Evolutionary conservation across 2,113 vertebrate species (phyloP).

Genomic region (chimpanzee (Pan troglodytes)): NHGRI_mPanTro3-v2.1_pri NC_072414.2:32502501-32503000

Average conservation of each 20-base stretch:
- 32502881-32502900: not conserved
- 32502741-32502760: not conserved
- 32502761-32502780: not conserved
- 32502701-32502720: not conserved
- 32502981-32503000: too few species aligned
- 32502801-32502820: not conserved
- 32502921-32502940: constrained; percentile 77
- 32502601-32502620: too few species aligned
- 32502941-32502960: constrained; percentile 80
- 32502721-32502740: not conserved
- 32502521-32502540: too few species aligned
- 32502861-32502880: not conserved
- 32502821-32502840: not conserved
- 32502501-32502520: too few species aligned
- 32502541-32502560: too few species aligned
- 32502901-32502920: constrained; percentile 80
- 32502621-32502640: not conserved
- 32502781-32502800: not conserved
- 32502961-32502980: constrained; percentile 16
- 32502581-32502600: too few species aligned
- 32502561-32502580: too few species aligned
- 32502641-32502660: not conserved
- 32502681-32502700: not conserved
- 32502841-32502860: not conserved
- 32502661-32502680: not conserved